Base-by-base conservation (phyloP, 2,797 vertebrate species). In the Anabas testudineus region DNA sequence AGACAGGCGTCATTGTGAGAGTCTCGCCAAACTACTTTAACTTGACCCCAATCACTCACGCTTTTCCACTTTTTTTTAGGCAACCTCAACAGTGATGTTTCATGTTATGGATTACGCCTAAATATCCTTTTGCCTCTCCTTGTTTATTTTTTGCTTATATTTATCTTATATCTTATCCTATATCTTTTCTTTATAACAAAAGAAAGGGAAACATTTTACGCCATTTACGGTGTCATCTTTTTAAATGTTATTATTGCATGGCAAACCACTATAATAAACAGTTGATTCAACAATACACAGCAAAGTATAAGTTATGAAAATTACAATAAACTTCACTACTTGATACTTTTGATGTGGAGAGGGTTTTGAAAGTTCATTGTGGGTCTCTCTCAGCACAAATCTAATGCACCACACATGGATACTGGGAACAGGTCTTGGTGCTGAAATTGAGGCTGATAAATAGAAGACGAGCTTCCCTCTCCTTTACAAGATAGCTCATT, bases 1-100 rank as follows among this genome's bases (percentile, higher is more conserved):
- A 62, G 55, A 59, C 72, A 74, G 69, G 51, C 76, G 61, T 71
- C 56, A 56, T 21, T 61, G 67, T 59, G 30, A 41, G 66, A 56
- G 37, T n/a, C 46, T 42, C 37, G 19, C 41, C 56, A 63, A n/a
- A 30, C 19, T 36, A 45, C 26, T 78, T 46, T 47, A 57, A 22
- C 63, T 58, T 78, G 47, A 82, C 45, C 56, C 22, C 19, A 58
- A 21, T 76, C 61, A 16, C 19, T 71, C 34, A 5, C 49, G 51
- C 46, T 45, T 65, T 28, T 51, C 37, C 10, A 37, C 19, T 30
- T 28, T 54, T 55, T 45, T 54, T 57, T 2, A 42, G 46, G 18
- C 46, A 71, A 54, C 7, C 39, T 57, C 30, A 32, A 8, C 7
- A 2, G 32, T 32, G 30, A 12, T 13, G 0, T 54, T 36, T 21